phyloP scores from a whole-genome alignment of 2,888 invertebrate species.

The Drosophila phalerata region DNA sequence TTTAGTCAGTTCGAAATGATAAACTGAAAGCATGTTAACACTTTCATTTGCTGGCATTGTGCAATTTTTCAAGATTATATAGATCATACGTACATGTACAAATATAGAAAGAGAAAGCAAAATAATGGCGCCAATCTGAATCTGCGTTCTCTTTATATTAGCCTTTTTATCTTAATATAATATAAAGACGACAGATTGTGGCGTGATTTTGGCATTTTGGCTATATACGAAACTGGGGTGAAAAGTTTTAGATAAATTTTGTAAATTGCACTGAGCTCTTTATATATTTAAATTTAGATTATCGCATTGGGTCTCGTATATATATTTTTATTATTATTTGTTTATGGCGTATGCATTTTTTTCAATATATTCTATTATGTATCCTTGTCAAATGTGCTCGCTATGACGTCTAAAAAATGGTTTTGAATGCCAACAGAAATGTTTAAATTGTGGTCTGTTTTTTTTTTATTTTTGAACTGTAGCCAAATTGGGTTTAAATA shows the following conservation, averaged over 20 bases:
- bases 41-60: conserved; percentile 31
- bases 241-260: conserved; percentile 40
- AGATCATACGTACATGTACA: conserved; percentile 15
- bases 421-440: conserved; percentile 61
- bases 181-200: conserved; percentile 15
- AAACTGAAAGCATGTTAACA: conserved; percentile 32
- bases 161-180: conserved; percentile 28
- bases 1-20: conserved; percentile 32
- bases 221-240: background rate
- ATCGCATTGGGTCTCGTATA: conserved; percentile 15
- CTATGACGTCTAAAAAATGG: conserved; percentile 62
- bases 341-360: conserved; percentile 35
- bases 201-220: conserved; percentile 31
- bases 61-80: conserved; percentile 35
- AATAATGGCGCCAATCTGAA: conserved; percentile 42
- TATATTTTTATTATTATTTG: conserved; percentile 19
- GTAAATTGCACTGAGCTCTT: conserved; percentile 31
- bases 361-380: conserved; percentile 11
- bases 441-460: conserved; percentile 39
- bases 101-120: conserved; percentile 39
- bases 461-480: conserved; percentile 32
- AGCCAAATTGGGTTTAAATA: conserved; percentile 49
- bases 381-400: conserved; percentile 57
- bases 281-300: conserved; percentile 26
- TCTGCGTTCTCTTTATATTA: conserved; percentile 28